Conservation (phyloP, 1,140 invertebrate genomes). For the Macrostomum lignano region DNA sequence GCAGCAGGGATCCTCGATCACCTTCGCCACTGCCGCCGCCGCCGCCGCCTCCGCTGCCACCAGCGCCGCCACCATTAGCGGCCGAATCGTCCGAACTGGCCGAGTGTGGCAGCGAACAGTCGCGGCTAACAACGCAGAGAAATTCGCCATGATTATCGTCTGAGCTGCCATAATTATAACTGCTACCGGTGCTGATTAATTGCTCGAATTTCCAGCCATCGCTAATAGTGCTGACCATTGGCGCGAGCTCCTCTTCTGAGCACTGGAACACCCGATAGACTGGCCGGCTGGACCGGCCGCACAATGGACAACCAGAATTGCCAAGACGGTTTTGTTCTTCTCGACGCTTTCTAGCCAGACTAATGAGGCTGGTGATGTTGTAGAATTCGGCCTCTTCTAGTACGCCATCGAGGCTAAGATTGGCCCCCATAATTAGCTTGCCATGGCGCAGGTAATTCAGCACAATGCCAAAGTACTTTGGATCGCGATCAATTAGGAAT, state of each 20-base stretch:
- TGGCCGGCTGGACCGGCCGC: neutral
- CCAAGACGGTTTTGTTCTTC: constrained; percentile 29
- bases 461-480: constrained; percentile 86
- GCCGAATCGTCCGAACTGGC: too few species aligned
- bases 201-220: constrained; percentile 98
- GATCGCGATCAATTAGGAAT: constrained; percentile 89
- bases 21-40: too few species aligned
- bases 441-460: constrained; percentile 90
- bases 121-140: too few species aligned
- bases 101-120: too few species aligned
- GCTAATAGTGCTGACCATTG: constrained; percentile 88
- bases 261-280: constrained; percentile 86
- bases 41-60: too few species aligned
- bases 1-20: too few species aligned
- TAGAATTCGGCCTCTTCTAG: constrained; percentile 98
- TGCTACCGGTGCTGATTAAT: too few species aligned
- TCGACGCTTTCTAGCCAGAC: constrained; percentile 69
- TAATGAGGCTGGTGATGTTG: constrained; percentile 77
- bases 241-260: constrained; percentile 85
- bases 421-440: constrained; percentile 82
- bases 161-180: too few species aligned
- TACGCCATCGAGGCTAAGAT: constrained; percentile 54
- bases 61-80: too few species aligned
- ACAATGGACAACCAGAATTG: constrained; percentile 1
- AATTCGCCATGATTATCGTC: too few species aligned